These are phyloP conservation scores for Drosophila repleta DNA, from an alignment of 1,140 invertebrate genomes.

Conservation along the genomic window DNA sequence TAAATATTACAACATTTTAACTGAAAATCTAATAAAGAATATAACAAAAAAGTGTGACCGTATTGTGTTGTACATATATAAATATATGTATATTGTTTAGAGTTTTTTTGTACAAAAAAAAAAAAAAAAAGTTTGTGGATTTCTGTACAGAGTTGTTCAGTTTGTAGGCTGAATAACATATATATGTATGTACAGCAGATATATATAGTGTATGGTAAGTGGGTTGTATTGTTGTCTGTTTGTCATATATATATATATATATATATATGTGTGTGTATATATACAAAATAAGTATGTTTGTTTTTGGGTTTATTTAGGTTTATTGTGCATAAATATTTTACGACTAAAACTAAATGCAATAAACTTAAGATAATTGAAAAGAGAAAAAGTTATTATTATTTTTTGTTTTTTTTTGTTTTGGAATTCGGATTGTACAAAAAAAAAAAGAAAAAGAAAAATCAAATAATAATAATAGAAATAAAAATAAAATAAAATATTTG, in stretches of 20 bases:
- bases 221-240: too few species aligned
- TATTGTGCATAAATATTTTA: slow-evolving; percentile 82
- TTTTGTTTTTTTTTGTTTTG: too few species aligned
- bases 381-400: slow-evolving; percentile 23
- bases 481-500: background rate
- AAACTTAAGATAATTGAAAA: slow-evolving; percentile 63
- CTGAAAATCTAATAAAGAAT: too few species aligned
- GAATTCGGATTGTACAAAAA: background rate
- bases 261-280: slow-evolving; percentile 1
- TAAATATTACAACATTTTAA: too few species aligned
- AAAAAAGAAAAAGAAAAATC: background rate
- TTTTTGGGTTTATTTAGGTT: slow-evolving; percentile 69
- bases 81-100: too few species aligned
- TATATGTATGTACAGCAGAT: too few species aligned
- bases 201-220: too few species aligned
- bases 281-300: slow-evolving; percentile 47
- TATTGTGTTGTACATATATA: too few species aligned
- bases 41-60: too few species aligned
- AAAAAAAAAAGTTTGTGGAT: too few species aligned
- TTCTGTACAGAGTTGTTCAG: too few species aligned
- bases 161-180: background rate
- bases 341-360: slow-evolving; percentile 71
- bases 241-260: background rate
- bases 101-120: too few species aligned
- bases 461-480: background rate